phyloP scores from a whole-genome alignment of 2,888 invertebrate species.

The Pyrrhosoma nymphula region DNA sequence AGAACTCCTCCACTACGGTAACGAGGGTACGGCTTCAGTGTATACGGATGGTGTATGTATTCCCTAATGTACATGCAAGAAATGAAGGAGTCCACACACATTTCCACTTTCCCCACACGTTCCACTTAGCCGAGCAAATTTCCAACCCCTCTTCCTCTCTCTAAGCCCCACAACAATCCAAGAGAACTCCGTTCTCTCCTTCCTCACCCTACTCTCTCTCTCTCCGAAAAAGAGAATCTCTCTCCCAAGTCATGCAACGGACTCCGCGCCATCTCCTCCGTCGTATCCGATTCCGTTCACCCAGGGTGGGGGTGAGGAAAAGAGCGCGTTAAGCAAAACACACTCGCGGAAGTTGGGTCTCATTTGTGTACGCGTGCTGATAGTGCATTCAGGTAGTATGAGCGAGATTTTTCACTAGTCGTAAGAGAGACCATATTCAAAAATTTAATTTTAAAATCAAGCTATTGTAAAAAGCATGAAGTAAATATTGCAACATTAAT shows the following conservation, averaged over 20 bases:
- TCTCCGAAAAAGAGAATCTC: background rate
- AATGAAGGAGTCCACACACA: constrained; percentile 24
- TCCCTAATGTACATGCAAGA: background rate
- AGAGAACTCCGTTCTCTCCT: too few relatives aligned
- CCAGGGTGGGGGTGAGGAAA: too few relatives aligned
- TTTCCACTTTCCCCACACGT: constrained; percentile 33
- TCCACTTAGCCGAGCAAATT: constrained; percentile 37
- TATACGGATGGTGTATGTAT: background rate
- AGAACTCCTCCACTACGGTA: background rate
- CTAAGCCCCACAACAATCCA: background rate
- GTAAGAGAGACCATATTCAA: too few relatives aligned
- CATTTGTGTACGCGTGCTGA: too few relatives aligned
- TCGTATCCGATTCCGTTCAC: background rate
- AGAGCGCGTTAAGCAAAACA: constrained; percentile 46
- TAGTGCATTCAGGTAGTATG: too few relatives aligned
- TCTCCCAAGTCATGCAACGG: background rate
- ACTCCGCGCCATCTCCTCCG: background rate
- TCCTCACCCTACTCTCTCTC: background rate
- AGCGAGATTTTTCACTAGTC: too few relatives aligned
- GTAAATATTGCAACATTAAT: too few relatives aligned
- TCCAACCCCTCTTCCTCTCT: background rate
- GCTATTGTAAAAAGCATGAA: too few relatives aligned
- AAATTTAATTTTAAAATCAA: too few relatives aligned
- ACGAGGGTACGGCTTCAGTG: background rate
- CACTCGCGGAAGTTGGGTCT: background rate